Evolutionary conservation across 2,888 invertebrate species (phyloP).

Genomic region (Torymus texanus): DNA sequence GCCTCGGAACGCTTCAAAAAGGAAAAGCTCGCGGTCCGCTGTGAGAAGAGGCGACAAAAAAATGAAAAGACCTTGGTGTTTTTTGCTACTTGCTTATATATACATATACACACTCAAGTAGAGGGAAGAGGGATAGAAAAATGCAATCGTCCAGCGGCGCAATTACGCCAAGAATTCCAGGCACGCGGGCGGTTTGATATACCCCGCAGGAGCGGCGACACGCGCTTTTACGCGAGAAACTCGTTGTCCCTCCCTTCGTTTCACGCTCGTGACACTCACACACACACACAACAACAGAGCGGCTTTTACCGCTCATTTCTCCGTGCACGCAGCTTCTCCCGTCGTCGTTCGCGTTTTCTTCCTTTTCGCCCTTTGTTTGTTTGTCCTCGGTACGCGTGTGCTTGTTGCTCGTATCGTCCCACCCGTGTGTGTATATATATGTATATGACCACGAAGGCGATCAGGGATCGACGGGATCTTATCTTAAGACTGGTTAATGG

Average conservation of each 20-base stretch:
- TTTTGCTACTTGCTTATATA: neutral
- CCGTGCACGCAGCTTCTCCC: neutral
- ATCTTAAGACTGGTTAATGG: slow-evolving; percentile 8
- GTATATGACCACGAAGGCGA: neutral
- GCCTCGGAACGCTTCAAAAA: neutral
- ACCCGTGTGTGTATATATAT: neutral
- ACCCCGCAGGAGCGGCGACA: slow-evolving; percentile 31
- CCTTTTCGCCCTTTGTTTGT: neutral
- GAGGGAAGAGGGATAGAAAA: slow-evolving; percentile 55
- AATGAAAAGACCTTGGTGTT: slow-evolving; percentile 1
- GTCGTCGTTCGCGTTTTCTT: neutral
- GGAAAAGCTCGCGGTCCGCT: neutral
- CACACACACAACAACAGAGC: too few species aligned
- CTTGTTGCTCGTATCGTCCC: neutral
- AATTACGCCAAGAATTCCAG: slow-evolving; percentile 72
- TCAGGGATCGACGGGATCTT: slow-evolving; percentile 21
- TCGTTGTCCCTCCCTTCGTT: slow-evolving; percentile 58
- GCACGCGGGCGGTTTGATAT: slow-evolving; percentile 70
- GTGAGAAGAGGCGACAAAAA: neutral
- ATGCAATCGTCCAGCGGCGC: slow-evolving; percentile 70
- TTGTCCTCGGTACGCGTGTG: neutral
- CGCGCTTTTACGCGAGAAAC: slow-evolving; percentile 60
- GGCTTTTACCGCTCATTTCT: neutral
- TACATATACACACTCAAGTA: neutral
- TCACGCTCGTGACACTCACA: neutral